A percentile compares a stretch with the other conserved stretches of the same genome.
phyloP scores from a whole-genome alignment of 2,797 vertebrate species.

The Podarcis siculus region DNA sequence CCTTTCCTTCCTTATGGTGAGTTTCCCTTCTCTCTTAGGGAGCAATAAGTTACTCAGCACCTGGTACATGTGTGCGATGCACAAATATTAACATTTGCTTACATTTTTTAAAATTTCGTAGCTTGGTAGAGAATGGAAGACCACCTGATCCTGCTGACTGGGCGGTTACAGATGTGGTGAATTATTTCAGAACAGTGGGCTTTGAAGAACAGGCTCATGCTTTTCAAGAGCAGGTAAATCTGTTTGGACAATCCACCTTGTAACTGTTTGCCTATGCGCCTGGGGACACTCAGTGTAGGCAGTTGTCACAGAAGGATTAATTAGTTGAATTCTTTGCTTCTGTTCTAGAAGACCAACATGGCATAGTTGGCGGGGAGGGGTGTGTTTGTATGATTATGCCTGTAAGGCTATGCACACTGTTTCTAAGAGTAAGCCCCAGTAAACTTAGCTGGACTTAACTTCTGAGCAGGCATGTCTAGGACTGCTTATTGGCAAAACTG shows the following conservation, averaged over 20 bases:
- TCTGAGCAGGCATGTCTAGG: no score
- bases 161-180: constrained; percentile 94
- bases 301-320: background rate
- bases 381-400: background rate
- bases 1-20: background rate
- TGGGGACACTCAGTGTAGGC: background rate
- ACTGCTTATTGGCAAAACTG: background rate
- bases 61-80: background rate
- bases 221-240: constrained; percentile 95
- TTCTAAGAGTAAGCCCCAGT: background rate
- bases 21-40: background rate
- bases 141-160: constrained; percentile 94
- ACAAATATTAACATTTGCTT: constrained; percentile 52
- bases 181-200: constrained; percentile 96
- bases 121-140: constrained; percentile 92
- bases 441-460: no score
- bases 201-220: constrained; percentile 96
- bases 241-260: constrained; percentile 1
- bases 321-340: background rate
- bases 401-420: background rate
- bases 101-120: constrained; percentile 74
- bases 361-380: background rate
- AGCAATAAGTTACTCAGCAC: background rate
- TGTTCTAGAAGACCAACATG: background rate
- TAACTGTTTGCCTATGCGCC: background rate